phyloP scores from a whole-genome alignment of 2,113 vertebrate genomes.

The Semicossyphus pulcher region DNA sequence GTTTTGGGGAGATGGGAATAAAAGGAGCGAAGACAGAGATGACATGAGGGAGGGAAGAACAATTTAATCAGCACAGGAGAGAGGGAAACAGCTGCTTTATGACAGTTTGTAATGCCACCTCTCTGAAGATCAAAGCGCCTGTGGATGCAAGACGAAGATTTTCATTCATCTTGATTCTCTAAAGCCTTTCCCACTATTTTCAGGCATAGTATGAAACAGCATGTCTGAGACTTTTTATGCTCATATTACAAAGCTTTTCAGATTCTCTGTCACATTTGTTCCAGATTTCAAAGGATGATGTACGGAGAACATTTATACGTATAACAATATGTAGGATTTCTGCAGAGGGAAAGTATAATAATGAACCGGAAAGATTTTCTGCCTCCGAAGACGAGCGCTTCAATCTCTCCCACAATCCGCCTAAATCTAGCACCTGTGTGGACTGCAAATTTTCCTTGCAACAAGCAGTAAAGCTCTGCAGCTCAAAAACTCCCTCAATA shows the following conservation, averaged over 20 bases:
- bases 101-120: slow-evolving; percentile 44
- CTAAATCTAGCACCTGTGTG: slow-evolving; percentile 29
- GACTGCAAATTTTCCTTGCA: slow-evolving; percentile 36
- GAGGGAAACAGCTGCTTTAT: slow-evolving; percentile 58
- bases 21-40: slow-evolving; percentile 13
- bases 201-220: slow-evolving; percentile 12
- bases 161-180: slow-evolving; percentile 49
- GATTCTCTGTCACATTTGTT: slow-evolving; percentile 18
- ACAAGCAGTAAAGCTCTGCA: slow-evolving; percentile 17
- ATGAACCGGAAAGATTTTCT: slow-evolving; percentile 25
- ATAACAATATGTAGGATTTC: slow-evolving; percentile 13
- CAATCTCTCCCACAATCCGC: slow-evolving; percentile 22
- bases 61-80: slow-evolving; percentile 47
- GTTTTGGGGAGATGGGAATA: slow-evolving; percentile 16
- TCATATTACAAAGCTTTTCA: slow-evolving; percentile 32
- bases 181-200: slow-evolving; percentile 25
- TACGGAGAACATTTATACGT: slow-evolving; percentile 39
- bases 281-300: slow-evolving; percentile 1
- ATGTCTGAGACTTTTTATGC: slow-evolving; percentile 34
- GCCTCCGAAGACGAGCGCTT: slow-evolving; percentile 10
- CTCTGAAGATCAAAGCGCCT: slow-evolving; percentile 57
- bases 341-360: slow-evolving; percentile 18
- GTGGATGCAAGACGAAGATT: slow-evolving; percentile 36
- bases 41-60: slow-evolving; percentile 39
- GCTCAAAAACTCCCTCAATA: slow-evolving; percentile 14